A percentile compares a stretch with the other conserved stretches of the same genome.
Conservation (phyloP, 2,113 vertebrate genomes). For the Caranx ignobilis region DNA sequence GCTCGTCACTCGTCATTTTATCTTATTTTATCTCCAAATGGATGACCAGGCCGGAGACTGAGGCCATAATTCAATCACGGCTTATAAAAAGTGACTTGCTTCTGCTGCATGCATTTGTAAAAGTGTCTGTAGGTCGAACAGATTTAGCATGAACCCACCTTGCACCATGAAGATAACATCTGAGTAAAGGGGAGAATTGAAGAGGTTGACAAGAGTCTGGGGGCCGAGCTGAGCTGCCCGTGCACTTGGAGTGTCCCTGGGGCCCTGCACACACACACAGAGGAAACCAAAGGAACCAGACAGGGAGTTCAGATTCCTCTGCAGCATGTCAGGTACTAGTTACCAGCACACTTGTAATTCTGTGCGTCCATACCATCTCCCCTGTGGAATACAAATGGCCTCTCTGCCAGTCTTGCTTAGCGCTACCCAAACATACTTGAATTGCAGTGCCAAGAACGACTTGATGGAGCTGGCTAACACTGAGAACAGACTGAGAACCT, state of each 20-base stretch:
- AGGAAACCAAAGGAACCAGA: slow-evolving; percentile 10
- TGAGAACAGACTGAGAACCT: slow-evolving; percentile 50
- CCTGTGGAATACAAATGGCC: slow-evolving; percentile 63
- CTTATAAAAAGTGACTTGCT: slow-evolving; percentile 55
- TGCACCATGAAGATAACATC: slow-evolving; percentile 98
- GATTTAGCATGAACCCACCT: slow-evolving; percentile 83
- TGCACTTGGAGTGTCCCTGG: slow-evolving; percentile 80
- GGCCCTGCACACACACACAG: slow-evolving; percentile 58
- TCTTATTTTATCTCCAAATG: slow-evolving; percentile 54
- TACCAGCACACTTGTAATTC: slow-evolving; percentile 63
- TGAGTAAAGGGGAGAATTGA: slow-evolving; percentile 93
- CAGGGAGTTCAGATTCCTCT: slow-evolving; percentile 43
- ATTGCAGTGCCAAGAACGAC: slow-evolving; percentile 54
- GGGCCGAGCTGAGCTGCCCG: slow-evolving; percentile 82
- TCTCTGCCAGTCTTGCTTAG: slow-evolving; percentile 58
- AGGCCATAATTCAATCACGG: slow-evolving; percentile 51
- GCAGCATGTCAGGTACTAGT: slow-evolving; percentile 57
- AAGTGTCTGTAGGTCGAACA: background rate
- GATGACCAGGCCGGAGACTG: slow-evolving; percentile 3
- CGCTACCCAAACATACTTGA: slow-evolving; percentile 54
- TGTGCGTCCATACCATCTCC: slow-evolving; percentile 41
- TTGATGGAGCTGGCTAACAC: slow-evolving; percentile 43
- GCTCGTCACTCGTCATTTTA: slow-evolving; percentile 18
- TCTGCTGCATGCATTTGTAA: slow-evolving; percentile 37
- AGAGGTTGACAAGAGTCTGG: slow-evolving; percentile 92